These are phyloP conservation scores for Caenorhabditis parvicauda DNA, from an alignment of 2,888 invertebrate species.

Conservation along the genomic window DNA sequence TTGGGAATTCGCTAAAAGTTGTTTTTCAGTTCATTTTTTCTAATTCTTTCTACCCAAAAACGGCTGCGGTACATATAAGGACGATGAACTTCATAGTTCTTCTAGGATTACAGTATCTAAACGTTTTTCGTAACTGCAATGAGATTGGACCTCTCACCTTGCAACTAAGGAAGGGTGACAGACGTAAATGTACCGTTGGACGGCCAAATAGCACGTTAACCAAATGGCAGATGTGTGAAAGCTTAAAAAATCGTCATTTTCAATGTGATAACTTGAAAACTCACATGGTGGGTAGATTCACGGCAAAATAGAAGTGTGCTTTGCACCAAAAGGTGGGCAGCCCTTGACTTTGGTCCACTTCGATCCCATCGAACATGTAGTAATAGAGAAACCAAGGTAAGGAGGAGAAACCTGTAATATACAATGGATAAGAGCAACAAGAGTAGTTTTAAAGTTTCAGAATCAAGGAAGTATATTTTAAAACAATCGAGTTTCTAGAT, in stretches of 20 bases:
- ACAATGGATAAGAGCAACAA: not conserved
- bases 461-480: too few relatives aligned
- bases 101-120: slow-evolving; percentile 11
- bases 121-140: not conserved
- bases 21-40: not conserved
- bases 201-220: slow-evolving; percentile 83
- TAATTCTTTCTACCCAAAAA: slow-evolving; percentile 6
- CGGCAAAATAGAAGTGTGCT: slow-evolving; percentile 67
- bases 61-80: slow-evolving; percentile 9
- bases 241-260: slow-evolving; percentile 5
- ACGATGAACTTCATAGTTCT: slow-evolving; percentile 10
- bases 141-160: slow-evolving; percentile 63
- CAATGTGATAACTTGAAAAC: not conserved
- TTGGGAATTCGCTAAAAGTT: slow-evolving; percentile 12
- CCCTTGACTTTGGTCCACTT: slow-evolving; percentile 8
- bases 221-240: slow-evolving; percentile 91
- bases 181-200: slow-evolving; percentile 85
- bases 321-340: slow-evolving; percentile 36
- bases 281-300: slow-evolving; percentile 72
- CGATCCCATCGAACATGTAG: slow-evolving; percentile 27
- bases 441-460: too few relatives aligned
- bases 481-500: too few relatives aligned
- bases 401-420: slow-evolving; percentile 22
- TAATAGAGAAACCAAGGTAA: slow-evolving; percentile 41
- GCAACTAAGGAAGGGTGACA: slow-evolving; percentile 84